phyloP scores from a whole-genome alignment of 2,888 invertebrate genomes.

The Sinohyriopsis cumingii region DNA sequence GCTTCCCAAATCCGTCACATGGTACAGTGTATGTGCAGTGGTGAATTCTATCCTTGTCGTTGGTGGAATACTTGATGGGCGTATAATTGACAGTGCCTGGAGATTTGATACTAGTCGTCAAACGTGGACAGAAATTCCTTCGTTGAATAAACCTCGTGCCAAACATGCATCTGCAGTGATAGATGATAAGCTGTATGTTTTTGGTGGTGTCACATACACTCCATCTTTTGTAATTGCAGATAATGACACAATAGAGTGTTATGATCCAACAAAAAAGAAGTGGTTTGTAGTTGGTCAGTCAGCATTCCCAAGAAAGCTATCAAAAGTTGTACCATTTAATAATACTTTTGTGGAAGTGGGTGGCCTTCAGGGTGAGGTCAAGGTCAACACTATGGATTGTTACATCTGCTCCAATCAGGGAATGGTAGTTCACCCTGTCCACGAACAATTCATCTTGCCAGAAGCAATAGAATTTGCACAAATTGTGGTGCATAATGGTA shows the following conservation, averaged over 20 bases:
- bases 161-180: conserved; percentile 65
- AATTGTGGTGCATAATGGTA: conserved; percentile 64
- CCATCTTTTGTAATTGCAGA: conserved; percentile 51
- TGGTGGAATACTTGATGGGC: conserved; percentile 67
- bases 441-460: conserved; percentile 69
- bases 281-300: conserved; percentile 66
- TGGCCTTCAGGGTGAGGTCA: conserved; percentile 60
- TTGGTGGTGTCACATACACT: conserved; percentile 65
- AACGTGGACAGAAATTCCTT: conserved; percentile 60
- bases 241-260: conserved; percentile 68
- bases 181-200: conserved; percentile 62
- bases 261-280: conserved; percentile 53
- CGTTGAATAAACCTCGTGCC: conserved; percentile 66
- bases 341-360: conserved; percentile 68
- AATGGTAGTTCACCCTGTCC: conserved; percentile 52
- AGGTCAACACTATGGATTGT: conserved; percentile 68
- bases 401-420: conserved; percentile 57
- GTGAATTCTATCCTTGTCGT: conserved; percentile 66
- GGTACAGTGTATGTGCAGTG: conserved; percentile 64
- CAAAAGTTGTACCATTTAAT: conserved; percentile 62
- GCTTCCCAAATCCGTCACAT: conserved; percentile 60
- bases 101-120: conserved; percentile 65
- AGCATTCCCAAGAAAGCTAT: conserved; percentile 66
- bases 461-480: conserved; percentile 65
- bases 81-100: conserved; percentile 64